Evolutionary conservation across 2,797 vertebrate genomes (phyloP).

Genomic region (Chaenodraco wilsoni): DNA sequence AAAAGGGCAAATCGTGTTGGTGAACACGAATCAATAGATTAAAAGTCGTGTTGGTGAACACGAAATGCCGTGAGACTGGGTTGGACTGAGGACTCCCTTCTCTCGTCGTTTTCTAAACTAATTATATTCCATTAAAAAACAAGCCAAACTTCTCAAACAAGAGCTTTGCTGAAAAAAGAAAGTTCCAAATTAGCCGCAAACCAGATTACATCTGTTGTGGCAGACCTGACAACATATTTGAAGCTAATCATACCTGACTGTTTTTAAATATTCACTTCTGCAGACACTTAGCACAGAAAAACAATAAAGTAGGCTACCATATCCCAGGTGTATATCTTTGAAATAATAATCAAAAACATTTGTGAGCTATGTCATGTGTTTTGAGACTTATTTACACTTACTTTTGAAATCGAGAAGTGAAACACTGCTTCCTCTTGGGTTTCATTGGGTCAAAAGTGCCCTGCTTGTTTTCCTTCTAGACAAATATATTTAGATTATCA

Average conservation of each 20-base stretch:
- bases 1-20: no score
- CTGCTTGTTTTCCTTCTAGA: slow-evolving; percentile 27
- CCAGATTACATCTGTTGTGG: neutral
- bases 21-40: no score
- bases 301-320: neutral
- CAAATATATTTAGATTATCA: slow-evolving; percentile 51
- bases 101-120: no score
- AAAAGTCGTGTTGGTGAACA: no score
- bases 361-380: neutral
- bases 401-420: slow-evolving; percentile 1
- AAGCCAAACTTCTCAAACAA: neutral
- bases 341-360: slow-evolving; percentile 2
- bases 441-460: slow-evolving; percentile 2
- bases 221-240: neutral
- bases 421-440: slow-evolving; percentile 4
- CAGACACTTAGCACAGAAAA: neutral
- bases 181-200: neutral
- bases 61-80: no score
- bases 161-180: neutral
- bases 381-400: slow-evolving; percentile 1
- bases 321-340: neutral
- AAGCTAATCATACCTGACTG: neutral
- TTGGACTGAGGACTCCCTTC: no score
- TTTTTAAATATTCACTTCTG: neutral
- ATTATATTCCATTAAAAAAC: neutral